Evolutionary conservation across 2,888 invertebrate genomes (phyloP), one percentile per base, ranked within the genome.

Genomic region (Synanthedon myopaeformis): DNA sequence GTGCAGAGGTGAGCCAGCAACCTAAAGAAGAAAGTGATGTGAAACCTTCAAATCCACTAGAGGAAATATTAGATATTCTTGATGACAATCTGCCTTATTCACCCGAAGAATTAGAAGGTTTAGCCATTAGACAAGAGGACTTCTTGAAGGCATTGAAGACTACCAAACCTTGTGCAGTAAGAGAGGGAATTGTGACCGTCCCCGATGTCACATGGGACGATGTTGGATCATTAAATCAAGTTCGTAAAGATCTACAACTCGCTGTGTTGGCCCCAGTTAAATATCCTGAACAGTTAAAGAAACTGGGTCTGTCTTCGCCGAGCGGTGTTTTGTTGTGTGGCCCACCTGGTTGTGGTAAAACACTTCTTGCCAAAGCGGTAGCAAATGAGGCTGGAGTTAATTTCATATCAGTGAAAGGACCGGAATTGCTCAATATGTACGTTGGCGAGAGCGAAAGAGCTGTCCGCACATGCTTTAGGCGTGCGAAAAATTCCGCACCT

Each of bases 381-480:
- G 99, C 99, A 0, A 99, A 99, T 83, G 99, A 99, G 83, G 97
- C 98, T 45, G 98, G 98, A 41, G 96, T 99, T 48, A 99, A 99
- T 83, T 99, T 99, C 67, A 97, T 99, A 66, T 97, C 98, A 6
- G 98, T 99, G 1, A 99, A 99, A 85, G 99, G 99, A 13, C 99
- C 99, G 0, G 99, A 99, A 81, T 82, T 99, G 53, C 89, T 99
- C 55, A 99, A 97, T 73, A 99, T 99, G 99, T 99, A 99, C 80
- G 97, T 99, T 14, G 99, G 99, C 56, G 99, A 99, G 84, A 98
- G 98, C 80, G 99, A 99, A 81, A 90, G 96, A 63, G 98, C 98
- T 0, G 97, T 99, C 1, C 89, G 99, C n/a, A 94, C 96, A 23
- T 96, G 97, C 68, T 99, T 99, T 75, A 93, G 96, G 72, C 90